phyloP scores from a whole-genome alignment of 35 echinoderm and acorn worm genomes.

The Holothuria glaberrima region DNA sequence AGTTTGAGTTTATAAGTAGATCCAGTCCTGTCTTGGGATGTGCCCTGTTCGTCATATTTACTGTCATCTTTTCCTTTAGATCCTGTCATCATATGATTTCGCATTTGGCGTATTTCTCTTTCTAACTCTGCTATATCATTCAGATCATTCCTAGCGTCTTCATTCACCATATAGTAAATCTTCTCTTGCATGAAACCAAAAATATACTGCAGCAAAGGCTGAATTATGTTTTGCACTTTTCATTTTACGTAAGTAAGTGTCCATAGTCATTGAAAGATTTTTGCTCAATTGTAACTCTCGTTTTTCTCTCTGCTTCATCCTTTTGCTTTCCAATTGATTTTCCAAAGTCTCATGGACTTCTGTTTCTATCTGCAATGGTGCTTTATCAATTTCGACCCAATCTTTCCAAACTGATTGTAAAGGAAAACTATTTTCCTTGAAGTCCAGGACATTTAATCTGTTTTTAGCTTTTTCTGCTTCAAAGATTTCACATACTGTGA shows the following conservation, averaged over 20 bases:
- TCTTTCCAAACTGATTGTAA: not conserved
- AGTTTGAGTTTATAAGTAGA: no score
- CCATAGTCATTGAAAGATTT: not conserved
- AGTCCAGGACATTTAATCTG: not conserved
- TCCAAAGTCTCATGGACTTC: not conserved
- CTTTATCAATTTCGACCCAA: not conserved
- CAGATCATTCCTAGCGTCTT: not conserved
- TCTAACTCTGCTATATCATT: not conserved
- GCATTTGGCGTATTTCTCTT: no score
- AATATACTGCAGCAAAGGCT: not conserved
- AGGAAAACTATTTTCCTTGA: not conserved
- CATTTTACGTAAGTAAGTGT: not conserved
- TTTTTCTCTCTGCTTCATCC: not conserved
- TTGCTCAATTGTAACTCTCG: not conserved
- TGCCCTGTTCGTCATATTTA: not conserved
- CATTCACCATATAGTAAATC: not conserved
- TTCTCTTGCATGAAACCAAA: not conserved
- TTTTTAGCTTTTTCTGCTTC: not conserved
- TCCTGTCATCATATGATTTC: no score
- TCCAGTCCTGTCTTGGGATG: no score
- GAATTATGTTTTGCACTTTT: no score
- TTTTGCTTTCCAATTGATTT: not conserved
- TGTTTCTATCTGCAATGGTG: no score
- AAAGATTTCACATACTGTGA: no score
- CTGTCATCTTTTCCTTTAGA: no score